Evolutionary conservation across 2,888 invertebrate genomes (phyloP), one percentile per base, ranked within the genome.

Genomic region (Ypsolopha scabrella): DNA sequence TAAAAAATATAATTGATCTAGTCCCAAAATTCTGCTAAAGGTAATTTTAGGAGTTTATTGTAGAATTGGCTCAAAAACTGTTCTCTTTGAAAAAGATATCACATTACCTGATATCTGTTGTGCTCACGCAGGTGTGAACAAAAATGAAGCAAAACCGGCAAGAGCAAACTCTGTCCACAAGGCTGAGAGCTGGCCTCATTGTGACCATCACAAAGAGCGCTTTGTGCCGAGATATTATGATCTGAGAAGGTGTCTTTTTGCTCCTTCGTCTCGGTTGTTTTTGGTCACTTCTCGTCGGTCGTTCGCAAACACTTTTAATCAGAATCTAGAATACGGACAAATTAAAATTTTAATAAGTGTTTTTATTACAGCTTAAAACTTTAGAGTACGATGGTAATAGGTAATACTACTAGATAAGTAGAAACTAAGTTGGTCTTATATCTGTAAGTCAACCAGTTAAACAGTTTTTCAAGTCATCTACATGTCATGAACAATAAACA

Each of bases 41-140:
- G 13, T 13, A 43, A 43, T 24, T 24, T 24, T 24, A 24, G 24
- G 24, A 24, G 24, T 24, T 24, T 9, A 38, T 38, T n/a, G 38
- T 38, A 13, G 8, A 13, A 43, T 14, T 24, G 41, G 7, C 41
- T 41, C 41, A 7, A 14, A 24, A 14, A 9, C 14, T 0, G 14
- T 13, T 7, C 43, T 7, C 13, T 1, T 43, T 43, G 13, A 43
- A 43, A 11, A 47, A 52, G 58, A 60, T 72, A 78, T 83, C 81
- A 63, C 76, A 65, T 83, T 83, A 70, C 83, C 53, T 33, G 11
- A 8, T 9, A 7, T 49, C 43, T 51, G 54, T 50, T 55, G 75
- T 75, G 74, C 75, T 65, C 70, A 58, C 69, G 70, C 75, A 76
- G 80, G 82, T 75, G 83, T 77, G 67, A 82, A 75, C 63, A 72